Conservation (phyloP, 2,113 vertebrate species). For the Zosterops japonicus region DNA sequence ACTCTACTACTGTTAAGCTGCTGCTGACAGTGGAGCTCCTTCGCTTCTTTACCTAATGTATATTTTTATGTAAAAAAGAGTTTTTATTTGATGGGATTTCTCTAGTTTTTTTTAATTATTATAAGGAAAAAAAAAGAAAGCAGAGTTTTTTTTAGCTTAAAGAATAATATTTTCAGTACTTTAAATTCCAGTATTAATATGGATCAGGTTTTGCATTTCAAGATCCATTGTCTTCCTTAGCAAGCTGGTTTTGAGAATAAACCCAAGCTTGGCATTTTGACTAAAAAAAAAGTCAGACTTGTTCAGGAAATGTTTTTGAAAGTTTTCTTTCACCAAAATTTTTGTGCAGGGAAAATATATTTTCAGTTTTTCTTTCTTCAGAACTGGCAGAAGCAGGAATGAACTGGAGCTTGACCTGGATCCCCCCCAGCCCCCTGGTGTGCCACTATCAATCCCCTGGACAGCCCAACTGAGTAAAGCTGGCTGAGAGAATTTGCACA, state of each 20-base stretch:
- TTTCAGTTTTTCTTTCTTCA: background rate
- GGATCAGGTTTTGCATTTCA: background rate
- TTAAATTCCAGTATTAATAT: background rate
- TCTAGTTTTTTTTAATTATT: background rate
- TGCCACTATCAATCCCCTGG: background rate
- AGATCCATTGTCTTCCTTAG: background rate
- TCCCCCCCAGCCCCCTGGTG: background rate
- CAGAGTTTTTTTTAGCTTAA: background rate
- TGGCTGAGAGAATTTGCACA: background rate
- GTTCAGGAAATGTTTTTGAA: background rate
- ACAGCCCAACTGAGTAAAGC: background rate
- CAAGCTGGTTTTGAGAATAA: background rate
- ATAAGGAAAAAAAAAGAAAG: background rate
- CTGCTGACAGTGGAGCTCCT: background rate
- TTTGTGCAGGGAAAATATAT: background rate
- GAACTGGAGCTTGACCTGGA: background rate
- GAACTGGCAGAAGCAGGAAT: background rate
- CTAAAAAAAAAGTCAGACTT: background rate
- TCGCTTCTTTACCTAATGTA: background rate
- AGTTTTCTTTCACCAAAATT: background rate
- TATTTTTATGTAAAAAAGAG: background rate
- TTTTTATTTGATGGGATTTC: background rate
- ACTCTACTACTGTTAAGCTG: background rate
- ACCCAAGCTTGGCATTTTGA: background rate
- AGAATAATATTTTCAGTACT: background rate